Percentiles rank a stretch among this genome's conserved stretches.
Conservation (phyloP, 2,113 vertebrate species). For the Antennarius striatus region DNA sequence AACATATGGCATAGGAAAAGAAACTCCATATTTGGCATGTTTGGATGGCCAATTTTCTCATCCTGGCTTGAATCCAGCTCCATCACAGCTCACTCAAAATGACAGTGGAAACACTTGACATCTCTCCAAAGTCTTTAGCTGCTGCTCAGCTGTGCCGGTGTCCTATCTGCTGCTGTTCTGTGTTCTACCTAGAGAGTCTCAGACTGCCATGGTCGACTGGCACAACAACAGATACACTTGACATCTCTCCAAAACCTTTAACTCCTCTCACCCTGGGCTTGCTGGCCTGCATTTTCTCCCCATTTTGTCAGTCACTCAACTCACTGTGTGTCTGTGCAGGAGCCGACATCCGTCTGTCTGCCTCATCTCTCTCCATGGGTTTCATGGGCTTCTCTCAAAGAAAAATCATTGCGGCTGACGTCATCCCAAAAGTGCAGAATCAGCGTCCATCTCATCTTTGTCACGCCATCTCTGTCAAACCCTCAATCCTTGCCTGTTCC, state of each 20-base stretch:
- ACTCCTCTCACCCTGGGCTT: constrained; percentile 23
- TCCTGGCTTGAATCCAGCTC: constrained; percentile 24
- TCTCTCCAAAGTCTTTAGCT: constrained; percentile 48
- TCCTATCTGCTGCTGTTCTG: constrained; percentile 16
- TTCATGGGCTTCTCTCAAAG: constrained; percentile 22
- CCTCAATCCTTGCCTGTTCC: neutral
- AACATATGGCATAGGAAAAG: constrained; percentile 24
- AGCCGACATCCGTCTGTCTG: constrained; percentile 22
- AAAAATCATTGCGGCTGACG: constrained; percentile 38
- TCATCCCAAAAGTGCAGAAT: constrained; percentile 42
- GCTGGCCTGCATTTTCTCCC: constrained; percentile 38
- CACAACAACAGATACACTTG: constrained; percentile 53
- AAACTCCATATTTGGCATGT: constrained; percentile 43
- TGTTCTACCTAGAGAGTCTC: constrained; percentile 35
- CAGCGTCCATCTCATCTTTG: constrained; percentile 40
- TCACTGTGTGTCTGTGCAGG: constrained; percentile 13
- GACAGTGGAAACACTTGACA: constrained; percentile 62
- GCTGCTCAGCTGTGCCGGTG: constrained; percentile 37
- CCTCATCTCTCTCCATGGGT: constrained; percentile 16
- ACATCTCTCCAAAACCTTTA: constrained; percentile 51
- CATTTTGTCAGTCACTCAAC: constrained; percentile 35
- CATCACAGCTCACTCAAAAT: constrained; percentile 17
- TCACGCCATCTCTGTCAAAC: constrained; percentile 18
- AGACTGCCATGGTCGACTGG: constrained; percentile 43
- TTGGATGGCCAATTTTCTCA: neutral